phyloP scores from a whole-genome alignment of 2,113 vertebrate genomes.

The Macrotus californicus region DNA sequence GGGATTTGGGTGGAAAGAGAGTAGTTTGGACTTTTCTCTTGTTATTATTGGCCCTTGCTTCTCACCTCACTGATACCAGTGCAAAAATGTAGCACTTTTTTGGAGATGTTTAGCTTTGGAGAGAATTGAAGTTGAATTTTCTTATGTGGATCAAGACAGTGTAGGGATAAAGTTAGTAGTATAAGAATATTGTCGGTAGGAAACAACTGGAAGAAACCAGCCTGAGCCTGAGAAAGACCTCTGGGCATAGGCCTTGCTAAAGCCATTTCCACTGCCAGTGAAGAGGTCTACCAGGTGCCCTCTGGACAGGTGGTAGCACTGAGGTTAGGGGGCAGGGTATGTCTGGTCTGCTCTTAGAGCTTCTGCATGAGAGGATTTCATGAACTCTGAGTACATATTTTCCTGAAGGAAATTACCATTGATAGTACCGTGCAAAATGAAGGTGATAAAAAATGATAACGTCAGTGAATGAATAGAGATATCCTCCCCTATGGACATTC shows the following conservation, averaged over 20 bases:
- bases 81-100: neutral
- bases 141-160: neutral
- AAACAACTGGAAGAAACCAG: neutral
- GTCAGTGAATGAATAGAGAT: neutral
- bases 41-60: neutral
- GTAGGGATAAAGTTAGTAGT: neutral
- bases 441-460: neutral
- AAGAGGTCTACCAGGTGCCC: neutral
- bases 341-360: neutral
- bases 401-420: neutral
- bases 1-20: rapidly evolving
- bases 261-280: neutral
- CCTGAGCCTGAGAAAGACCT: neutral
- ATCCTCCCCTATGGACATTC: neutral
- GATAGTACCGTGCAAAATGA: neutral
- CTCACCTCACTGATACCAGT: neutral
- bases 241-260: neutral
- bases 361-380: neutral
- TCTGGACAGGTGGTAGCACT: neutral
- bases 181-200: neutral
- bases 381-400: neutral
- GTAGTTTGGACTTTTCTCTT: neutral
- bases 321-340: neutral
- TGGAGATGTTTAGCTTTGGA: neutral
- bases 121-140: neutral